Percentiles rank a stretch among this genome's conserved stretches.
Evolutionary conservation across 2,113 vertebrate genomes (phyloP).

Genomic region (Oceanites oceanicus): DNA sequence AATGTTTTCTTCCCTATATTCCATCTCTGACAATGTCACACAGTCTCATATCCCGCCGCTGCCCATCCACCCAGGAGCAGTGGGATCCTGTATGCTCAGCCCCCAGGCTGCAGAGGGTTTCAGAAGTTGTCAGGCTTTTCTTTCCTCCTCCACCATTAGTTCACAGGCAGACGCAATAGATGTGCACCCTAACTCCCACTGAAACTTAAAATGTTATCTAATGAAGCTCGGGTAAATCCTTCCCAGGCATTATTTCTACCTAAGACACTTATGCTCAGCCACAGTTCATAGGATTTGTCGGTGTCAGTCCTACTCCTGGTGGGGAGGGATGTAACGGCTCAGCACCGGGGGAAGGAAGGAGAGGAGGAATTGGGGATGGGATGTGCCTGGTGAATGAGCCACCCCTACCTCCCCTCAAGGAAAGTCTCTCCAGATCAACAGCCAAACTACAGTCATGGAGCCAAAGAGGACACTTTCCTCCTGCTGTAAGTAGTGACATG

Average conservation of each 20-base stretch:
- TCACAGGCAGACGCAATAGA: accelerated
- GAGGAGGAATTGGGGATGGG: not conserved
- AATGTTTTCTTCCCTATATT: not conserved
- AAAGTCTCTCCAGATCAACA: not conserved
- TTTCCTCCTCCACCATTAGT: not conserved
- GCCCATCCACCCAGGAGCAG: not conserved
- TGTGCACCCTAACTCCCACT: not conserved
- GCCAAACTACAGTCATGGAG: not conserved
- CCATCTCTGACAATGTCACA: not conserved
- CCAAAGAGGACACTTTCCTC: not conserved
- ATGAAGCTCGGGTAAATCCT: not conserved
- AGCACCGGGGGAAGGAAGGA: not conserved
- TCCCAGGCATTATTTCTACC: not conserved
- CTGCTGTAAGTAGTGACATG: not conserved
- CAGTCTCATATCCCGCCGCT: not conserved
- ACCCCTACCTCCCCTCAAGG: no score
- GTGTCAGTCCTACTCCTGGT: not conserved
- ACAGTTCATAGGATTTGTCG: not conserved
- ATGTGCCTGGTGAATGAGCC: not conserved
- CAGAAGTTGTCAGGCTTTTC: not conserved
- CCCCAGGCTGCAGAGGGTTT: not conserved
- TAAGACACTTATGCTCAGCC: not conserved
- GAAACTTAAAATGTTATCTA: not conserved
- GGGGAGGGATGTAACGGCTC: not conserved
- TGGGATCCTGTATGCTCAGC: not conserved